Evolutionary conservation across 2,888 invertebrate species (phyloP), one percentile per base, ranked within the genome.

Genomic region (Dilophus febrilis): DNA sequence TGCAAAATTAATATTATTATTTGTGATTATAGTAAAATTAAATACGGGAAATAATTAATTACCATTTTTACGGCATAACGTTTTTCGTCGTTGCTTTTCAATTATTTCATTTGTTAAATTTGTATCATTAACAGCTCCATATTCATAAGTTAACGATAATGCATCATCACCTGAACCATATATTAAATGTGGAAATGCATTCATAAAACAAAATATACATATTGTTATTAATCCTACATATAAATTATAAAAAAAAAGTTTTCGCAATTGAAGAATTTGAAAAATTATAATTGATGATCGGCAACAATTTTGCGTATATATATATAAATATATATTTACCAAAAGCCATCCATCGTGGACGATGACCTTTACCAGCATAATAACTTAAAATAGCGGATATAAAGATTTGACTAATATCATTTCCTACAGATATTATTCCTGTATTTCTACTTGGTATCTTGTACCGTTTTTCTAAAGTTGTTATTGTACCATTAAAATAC

Each of bases 401-500:
- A 47, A 79, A 64, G 41, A 79, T 63, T 54, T 75, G 75, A 49
- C 77, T 78, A 45, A 81, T 72, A 54, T 81, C 80, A 55, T 81
- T 80, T 26, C 80, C 80, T 43, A 79, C 74, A 35, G 75, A 71
- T 47, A 79, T 77, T 46, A 80, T 65, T 43, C 79, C 78, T 46
- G 75, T 76, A 19, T 76, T 77, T 54, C 70, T 69, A 30, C 76
- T 77, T 13, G 77, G 76, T 51, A 79, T 77, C 56, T 75, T 77
- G 53, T 77, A 79, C 47, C 78, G 65, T 52, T 79, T 79, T 56
- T 79, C 79, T 45, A 79, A 64, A 3, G 78, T 78, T 38, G 79
- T 77, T 43, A 79, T 75, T 22, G 76, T 77, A n/a, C 77, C 78
- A 51, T 74, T 76, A 49, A 77, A 78, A 52, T 79, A 79, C 4